Evolutionary conservation across 2,113 vertebrate genomes (phyloP).

Genomic region (Brachyhypopomus occidentalis): DNA sequence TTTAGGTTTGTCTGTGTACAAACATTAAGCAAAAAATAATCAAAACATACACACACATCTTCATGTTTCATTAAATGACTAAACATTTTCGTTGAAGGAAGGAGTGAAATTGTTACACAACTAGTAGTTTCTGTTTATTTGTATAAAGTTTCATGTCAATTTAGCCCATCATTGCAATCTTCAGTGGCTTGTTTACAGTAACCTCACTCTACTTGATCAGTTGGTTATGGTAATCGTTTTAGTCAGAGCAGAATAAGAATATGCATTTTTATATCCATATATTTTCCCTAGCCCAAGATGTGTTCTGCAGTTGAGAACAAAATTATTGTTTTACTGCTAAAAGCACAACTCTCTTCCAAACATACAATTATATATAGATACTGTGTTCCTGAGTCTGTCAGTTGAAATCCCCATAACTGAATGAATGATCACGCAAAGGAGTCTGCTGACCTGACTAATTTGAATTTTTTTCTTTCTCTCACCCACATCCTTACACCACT

Average conservation of each 20-base stretch:
- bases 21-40: constrained; percentile 8
- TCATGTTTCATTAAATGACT: constrained; percentile 12
- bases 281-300: not conserved
- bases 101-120: constrained; percentile 8
- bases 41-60: constrained; percentile 13
- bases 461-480: constrained; percentile 24
- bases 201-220: constrained; percentile 24
- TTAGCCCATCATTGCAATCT: not conserved
- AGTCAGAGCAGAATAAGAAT: constrained; percentile 18
- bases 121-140: constrained; percentile 44
- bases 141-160: constrained; percentile 16
- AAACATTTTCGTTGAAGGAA: constrained; percentile 29
- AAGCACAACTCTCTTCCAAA: constrained; percentile 40
- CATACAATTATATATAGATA: constrained; percentile 30
- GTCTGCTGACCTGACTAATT: constrained; percentile 42
- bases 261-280: not conserved
- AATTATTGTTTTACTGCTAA: constrained; percentile 29
- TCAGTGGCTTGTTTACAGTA: constrained; percentile 1
- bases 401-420: constrained; percentile 39
- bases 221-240: constrained; percentile 34
- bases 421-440: constrained; percentile 25
- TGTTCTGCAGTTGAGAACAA: constrained; percentile 30
- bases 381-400: constrained; percentile 12
- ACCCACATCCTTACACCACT: constrained; percentile 15
- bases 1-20: not conserved